phyloP scores from a whole-genome alignment of 2,797 vertebrate genomes.

The Falco berigora region DNA sequence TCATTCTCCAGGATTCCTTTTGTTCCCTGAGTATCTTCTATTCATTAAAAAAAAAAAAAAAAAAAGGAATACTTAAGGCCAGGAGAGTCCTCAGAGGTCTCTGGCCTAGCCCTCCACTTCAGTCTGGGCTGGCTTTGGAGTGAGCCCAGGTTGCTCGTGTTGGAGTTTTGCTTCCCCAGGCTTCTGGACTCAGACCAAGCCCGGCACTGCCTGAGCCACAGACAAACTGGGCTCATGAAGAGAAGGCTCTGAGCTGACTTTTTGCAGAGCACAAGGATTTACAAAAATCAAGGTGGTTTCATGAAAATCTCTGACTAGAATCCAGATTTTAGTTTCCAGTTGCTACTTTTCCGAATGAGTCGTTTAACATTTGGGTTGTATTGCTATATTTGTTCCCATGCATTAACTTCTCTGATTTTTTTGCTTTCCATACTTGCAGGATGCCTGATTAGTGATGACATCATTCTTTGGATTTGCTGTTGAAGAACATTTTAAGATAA shows the following conservation, averaged over 20 bases:
- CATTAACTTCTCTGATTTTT: neutral
- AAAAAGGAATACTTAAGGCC: neutral
- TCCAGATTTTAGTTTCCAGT: neutral
- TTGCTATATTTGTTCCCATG: neutral
- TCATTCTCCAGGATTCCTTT: neutral
- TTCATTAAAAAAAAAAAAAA: neutral
- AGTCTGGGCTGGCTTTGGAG: neutral
- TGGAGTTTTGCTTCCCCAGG: neutral
- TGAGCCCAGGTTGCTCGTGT: neutral
- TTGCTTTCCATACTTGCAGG: neutral
- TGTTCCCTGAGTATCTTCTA: neutral
- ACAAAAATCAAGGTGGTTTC: neutral
- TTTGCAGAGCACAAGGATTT: neutral
- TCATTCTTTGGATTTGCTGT: neutral
- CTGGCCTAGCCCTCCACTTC: neutral
- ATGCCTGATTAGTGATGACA: neutral
- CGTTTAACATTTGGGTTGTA: neutral
- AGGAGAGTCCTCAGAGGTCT: neutral
- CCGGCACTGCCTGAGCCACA: neutral
- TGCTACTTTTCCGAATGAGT: neutral
- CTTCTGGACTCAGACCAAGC: neutral
- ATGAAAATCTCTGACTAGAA: neutral
- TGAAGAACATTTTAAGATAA: slow-evolving; percentile 6
- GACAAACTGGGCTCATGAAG: rapidly evolving
- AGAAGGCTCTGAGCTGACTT: neutral